Percentiles rank a stretch among this genome's conserved stretches.
Evolutionary conservation across 2,888 invertebrate species (phyloP).

Genomic region (Apotomis capreana): DNA sequence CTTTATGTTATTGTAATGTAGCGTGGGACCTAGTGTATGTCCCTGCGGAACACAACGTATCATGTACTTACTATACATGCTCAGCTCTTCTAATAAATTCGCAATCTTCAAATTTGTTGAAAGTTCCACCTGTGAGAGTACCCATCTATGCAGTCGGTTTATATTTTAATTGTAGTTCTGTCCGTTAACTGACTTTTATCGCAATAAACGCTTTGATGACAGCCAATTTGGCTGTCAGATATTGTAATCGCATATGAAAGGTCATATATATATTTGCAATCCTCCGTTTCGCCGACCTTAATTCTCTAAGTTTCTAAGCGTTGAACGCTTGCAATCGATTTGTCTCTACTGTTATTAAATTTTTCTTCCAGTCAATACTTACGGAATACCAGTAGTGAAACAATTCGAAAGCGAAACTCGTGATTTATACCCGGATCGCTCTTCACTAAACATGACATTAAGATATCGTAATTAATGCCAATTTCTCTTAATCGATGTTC

Average conservation of each 20-base stretch:
- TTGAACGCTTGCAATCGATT: conserved; percentile 28
- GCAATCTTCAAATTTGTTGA: neutral
- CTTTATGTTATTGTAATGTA: conserved; percentile 14
- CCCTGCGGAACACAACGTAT: conserved; percentile 5
- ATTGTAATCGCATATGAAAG: conserved; percentile 36
- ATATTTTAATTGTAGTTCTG: conserved; percentile 14
- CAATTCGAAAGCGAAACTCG: conserved; percentile 34
- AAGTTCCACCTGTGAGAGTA: neutral
- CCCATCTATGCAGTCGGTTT: conserved; percentile 7
- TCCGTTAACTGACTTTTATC: conserved; percentile 24
- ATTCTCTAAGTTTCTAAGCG: conserved; percentile 29
- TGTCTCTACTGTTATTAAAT: conserved; percentile 23
- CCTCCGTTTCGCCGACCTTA: conserved; percentile 30
- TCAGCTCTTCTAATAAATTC: neutral
- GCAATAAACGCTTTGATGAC: conserved; percentile 30
- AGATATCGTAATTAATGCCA: conserved; percentile 32
- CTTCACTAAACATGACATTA: conserved; percentile 23
- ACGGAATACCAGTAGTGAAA: conserved; percentile 29
- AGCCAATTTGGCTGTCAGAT: conserved; percentile 35
- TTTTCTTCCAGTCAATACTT: conserved; percentile 20
- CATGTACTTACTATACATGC: neutral
- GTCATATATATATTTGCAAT: conserved; percentile 35
- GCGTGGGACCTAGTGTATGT: neutral
- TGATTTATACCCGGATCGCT: conserved; percentile 30
- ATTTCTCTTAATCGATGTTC: conserved; percentile 32